phyloP scores from a whole-genome alignment of 2,797 vertebrate species.

The Hafferia zeledoni region DNA sequence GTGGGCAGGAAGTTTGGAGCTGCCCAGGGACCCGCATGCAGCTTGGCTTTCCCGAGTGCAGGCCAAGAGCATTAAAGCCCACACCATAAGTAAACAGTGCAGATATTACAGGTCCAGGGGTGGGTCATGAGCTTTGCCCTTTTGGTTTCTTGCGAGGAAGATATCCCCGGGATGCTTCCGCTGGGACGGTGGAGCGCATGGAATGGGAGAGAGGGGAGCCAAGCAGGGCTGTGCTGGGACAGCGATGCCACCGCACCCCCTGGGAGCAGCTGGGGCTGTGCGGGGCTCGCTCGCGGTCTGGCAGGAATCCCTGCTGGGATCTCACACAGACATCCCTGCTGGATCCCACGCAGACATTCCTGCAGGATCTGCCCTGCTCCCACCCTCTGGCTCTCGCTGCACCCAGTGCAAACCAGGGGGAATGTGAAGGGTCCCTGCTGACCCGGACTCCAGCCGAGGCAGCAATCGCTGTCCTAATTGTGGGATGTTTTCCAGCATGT shows the following conservation, averaged over 20 bases:
- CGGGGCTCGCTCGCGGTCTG: accelerated
- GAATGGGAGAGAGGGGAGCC: not conserved
- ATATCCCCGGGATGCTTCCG: not conserved
- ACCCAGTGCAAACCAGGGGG: accelerated
- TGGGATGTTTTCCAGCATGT: not conserved
- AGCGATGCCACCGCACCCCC: accelerated
- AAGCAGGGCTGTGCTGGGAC: accelerated
- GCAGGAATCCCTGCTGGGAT: not conserved
- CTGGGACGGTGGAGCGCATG: not conserved
- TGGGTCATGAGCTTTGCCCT: not conserved
- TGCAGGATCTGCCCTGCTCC: not conserved
- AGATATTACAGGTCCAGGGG: not conserved
- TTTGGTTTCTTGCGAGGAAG: not conserved
- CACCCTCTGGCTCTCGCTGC: accelerated
- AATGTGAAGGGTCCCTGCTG: accelerated
- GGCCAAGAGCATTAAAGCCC: not conserved
- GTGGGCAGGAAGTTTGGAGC: not conserved
- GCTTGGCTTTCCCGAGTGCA: not conserved
- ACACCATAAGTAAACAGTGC: not conserved
- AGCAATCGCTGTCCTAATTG: accelerated
- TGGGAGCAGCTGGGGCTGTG: not conserved
- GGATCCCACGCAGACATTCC: not conserved
- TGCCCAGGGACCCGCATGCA: not conserved
- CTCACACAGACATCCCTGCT: not conserved
- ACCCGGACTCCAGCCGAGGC: not conserved